phyloP scores from a whole-genome alignment of 2,888 invertebrate genomes.

The Rhagonycha lutea region DNA sequence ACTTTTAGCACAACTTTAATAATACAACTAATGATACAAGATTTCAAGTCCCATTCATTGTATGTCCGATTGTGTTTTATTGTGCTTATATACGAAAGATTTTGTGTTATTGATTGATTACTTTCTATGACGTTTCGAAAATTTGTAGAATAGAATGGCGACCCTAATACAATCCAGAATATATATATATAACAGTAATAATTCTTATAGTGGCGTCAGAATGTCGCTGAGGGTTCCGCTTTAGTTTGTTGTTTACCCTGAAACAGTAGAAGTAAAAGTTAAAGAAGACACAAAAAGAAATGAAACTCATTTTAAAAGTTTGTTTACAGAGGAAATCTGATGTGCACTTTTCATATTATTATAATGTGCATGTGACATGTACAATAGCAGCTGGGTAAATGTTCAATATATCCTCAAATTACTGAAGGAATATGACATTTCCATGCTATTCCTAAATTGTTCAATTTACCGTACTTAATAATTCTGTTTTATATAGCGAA shows the following conservation, averaged over 20 bases:
- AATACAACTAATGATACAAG: neutral
- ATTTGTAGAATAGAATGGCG: slow-evolving; percentile 11
- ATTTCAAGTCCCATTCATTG: neutral
- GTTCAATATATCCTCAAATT: neutral
- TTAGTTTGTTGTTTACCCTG: slow-evolving; percentile 26
- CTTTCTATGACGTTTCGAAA: slow-evolving; percentile 8
- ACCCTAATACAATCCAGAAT: slow-evolving; percentile 25
- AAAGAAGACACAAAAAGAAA: slow-evolving; percentile 16
- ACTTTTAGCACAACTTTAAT: neutral
- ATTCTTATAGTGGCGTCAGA: slow-evolving; percentile 25
- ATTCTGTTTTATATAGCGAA: neutral
- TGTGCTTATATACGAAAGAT: neutral
- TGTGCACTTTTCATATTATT: slow-evolving; percentile 6
- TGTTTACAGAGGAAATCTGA: neutral
- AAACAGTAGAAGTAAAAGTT: slow-evolving; percentile 24
- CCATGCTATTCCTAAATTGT: neutral
- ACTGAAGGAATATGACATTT: neutral
- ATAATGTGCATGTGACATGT: neutral
- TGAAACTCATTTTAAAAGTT: slow-evolving; percentile 12
- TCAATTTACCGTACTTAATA: neutral
- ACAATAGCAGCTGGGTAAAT: neutral
- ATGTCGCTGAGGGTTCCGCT: slow-evolving; percentile 22
- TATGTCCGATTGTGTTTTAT: neutral
- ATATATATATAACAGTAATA: slow-evolving; percentile 23
- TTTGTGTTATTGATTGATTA: slow-evolving; percentile 14